A percentile compares a stretch with the other conserved stretches of the same genome.
Conservation (phyloP, 1,140 invertebrate genomes). For the Mesaphorura yosii region DNA sequence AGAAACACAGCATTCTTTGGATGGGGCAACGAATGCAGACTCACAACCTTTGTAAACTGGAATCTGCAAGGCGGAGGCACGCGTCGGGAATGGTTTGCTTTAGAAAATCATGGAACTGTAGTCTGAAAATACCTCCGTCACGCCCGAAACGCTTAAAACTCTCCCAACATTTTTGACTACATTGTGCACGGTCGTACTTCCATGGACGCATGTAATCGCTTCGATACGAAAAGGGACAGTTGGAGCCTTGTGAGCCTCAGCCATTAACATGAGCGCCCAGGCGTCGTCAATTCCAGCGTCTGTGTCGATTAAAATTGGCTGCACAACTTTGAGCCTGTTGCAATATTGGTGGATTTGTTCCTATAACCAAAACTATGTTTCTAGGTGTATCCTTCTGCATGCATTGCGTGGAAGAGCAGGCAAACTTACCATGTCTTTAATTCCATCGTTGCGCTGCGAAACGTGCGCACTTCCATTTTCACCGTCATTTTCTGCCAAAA, state of each 20-base stretch:
- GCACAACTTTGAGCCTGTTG: neutral
- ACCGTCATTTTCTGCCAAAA: neutral
- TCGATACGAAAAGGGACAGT: slow-evolving; percentile 39
- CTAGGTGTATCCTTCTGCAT: too few relatives aligned
- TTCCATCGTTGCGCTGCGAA: too few relatives aligned
- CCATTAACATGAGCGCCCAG: slow-evolving; percentile 32
- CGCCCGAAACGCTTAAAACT: slow-evolving; percentile 41
- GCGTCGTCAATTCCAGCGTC: slow-evolving; percentile 35
- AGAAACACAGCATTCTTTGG: too few relatives aligned
- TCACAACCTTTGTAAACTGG: too few relatives aligned
- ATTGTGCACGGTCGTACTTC: slow-evolving; percentile 49
- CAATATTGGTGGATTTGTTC: too few relatives aligned
- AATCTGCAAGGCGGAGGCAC: too few relatives aligned
- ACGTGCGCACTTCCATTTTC: neutral
- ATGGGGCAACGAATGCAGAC: too few relatives aligned
- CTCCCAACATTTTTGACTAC: slow-evolving; percentile 49
- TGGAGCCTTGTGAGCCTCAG: slow-evolving; percentile 32
- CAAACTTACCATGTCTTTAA: too few relatives aligned
- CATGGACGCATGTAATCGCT: slow-evolving; percentile 50
- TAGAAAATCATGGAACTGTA: neutral
- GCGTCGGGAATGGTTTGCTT: too few relatives aligned
- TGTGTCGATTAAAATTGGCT: slow-evolving; percentile 33
- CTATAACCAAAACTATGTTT: too few relatives aligned
- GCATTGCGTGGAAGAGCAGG: too few relatives aligned
- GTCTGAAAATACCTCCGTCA: neutral